phyloP scores from a whole-genome alignment of 2,888 invertebrate genomes.

The Brenthis ino region DNA sequence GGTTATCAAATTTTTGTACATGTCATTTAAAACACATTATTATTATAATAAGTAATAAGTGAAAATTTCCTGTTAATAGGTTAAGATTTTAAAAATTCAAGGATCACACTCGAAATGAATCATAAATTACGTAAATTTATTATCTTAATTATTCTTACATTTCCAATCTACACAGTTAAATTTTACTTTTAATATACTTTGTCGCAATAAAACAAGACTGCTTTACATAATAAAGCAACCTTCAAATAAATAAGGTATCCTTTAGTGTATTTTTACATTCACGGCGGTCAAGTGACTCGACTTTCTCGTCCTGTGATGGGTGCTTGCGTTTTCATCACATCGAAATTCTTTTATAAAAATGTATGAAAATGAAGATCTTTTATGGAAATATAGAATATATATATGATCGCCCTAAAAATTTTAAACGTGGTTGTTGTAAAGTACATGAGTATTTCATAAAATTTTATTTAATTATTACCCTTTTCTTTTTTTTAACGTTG shows the following conservation, averaged over 20 bases:
- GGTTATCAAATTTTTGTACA: neutral
- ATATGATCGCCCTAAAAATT: no score
- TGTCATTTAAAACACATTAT: neutral
- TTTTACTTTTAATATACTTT: conserved; percentile 26
- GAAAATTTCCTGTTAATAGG: conserved; percentile 7
- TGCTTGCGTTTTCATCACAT: conserved; percentile 59
- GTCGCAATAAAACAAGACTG: conserved; percentile 14
- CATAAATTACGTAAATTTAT: conserved; percentile 23
- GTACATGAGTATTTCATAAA: no score
- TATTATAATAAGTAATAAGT: neutral
- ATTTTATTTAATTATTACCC: no score
- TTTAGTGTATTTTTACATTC: conserved; percentile 47
- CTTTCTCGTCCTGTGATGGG: conserved; percentile 62
- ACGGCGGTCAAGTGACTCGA: conserved; percentile 52
- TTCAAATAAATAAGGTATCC: conserved; percentile 27
- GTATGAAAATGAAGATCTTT: no score
- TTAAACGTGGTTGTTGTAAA: no score
- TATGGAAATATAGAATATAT: no score
- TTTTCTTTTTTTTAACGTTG: no score
- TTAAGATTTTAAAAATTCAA: conserved; percentile 11
- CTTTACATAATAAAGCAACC: conserved; percentile 31
- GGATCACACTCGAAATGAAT: conserved; percentile 15
- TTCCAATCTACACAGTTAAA: conserved; percentile 4
- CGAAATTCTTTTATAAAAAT: conserved; percentile 45
- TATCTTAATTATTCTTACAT: conserved; percentile 16